Evolutionary conservation across 2,888 invertebrate species (phyloP).

Genomic region (Mechanitis messenoides): DNA sequence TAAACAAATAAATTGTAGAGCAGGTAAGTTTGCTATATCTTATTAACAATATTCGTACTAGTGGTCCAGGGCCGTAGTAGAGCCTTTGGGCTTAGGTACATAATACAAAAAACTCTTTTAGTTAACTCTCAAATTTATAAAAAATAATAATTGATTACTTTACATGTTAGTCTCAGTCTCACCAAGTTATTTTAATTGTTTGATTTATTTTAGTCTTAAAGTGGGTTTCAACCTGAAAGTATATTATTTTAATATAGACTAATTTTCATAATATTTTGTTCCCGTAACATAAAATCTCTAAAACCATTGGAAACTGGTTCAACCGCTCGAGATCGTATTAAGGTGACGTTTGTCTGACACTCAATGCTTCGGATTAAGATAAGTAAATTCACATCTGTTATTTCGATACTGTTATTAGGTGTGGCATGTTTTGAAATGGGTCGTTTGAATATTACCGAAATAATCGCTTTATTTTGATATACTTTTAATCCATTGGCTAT

Average conservation of each 20-base stretch:
- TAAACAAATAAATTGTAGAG: too few relatives aligned
- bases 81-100: too few relatives aligned
- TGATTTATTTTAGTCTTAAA: too few relatives aligned
- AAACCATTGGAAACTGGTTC: constrained; percentile 6
- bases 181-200: too few relatives aligned
- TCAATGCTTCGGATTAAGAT: constrained; percentile 59
- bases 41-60: too few relatives aligned
- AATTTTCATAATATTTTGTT: constrained; percentile 4
- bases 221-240: neutral
- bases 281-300: constrained; percentile 10
- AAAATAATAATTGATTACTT: too few relatives aligned
- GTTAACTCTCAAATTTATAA: too few relatives aligned
- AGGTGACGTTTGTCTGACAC: constrained; percentile 51
- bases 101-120: too few relatives aligned
- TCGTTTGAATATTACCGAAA: constrained; percentile 19
- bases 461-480: constrained; percentile 9
- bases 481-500: neutral
- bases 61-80: too few relatives aligned
- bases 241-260: neutral
- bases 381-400: constrained; percentile 61
- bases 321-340: neutral
- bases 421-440: constrained; percentile 14
- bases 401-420: constrained; percentile 43
- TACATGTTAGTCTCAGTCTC: too few relatives aligned
- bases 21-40: too few relatives aligned